Evolutionary conservation across 1,140 invertebrate species (phyloP).

Genomic region (Aphis craccivora): DNA sequence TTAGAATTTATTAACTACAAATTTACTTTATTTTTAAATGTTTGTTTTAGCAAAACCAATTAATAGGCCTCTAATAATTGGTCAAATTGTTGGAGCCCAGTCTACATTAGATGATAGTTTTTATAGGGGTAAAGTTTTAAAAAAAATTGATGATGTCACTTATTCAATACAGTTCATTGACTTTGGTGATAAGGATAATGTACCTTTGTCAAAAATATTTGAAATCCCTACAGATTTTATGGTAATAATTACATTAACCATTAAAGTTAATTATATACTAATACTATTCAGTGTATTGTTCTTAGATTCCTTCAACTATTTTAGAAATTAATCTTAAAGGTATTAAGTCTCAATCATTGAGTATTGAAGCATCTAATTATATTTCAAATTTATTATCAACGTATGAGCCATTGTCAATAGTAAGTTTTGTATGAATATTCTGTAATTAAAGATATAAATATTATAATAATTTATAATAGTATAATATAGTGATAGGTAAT

Average conservation of each 20-base stretch:
- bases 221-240: slow-evolving; percentile 24
- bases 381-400: slow-evolving; percentile 30
- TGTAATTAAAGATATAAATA: neutral
- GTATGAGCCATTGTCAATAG: slow-evolving; percentile 34
- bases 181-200: slow-evolving; percentile 48
- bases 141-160: slow-evolving; percentile 12
- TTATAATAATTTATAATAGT: neutral
- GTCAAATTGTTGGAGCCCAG: slow-evolving; percentile 39
- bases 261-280: neutral
- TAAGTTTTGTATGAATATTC: neutral
- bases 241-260: neutral
- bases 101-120: slow-evolving; percentile 25
- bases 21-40: neutral
- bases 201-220: slow-evolving; percentile 28
- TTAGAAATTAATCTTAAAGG: slow-evolving; percentile 28
- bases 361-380: neutral
- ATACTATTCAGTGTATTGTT: neutral
- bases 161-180: slow-evolving; percentile 52
- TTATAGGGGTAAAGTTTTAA: slow-evolving; percentile 45
- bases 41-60: slow-evolving; percentile 20
- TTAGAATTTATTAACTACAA: neutral
- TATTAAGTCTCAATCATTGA: neutral
- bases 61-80: slow-evolving; percentile 20
- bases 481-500: neutral
- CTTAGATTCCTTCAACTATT: slow-evolving; percentile 29